Conservation (phyloP, 2,888 invertebrate species). For the Sinopyrophorus schimmeli region DNA sequence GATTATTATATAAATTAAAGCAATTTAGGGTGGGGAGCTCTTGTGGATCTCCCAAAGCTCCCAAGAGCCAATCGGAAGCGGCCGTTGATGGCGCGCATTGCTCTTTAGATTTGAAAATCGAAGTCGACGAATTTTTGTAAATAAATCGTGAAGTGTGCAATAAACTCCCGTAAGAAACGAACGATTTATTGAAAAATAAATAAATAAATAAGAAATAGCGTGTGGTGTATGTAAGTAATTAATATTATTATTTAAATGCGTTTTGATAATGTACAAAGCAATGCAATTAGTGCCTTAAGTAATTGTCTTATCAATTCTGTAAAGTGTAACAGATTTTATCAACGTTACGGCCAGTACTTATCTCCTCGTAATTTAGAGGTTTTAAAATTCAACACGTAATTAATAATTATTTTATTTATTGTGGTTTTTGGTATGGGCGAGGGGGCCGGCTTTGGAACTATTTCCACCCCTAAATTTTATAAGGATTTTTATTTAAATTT, state of each 20-base stretch:
- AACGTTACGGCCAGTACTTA: conserved; percentile 25
- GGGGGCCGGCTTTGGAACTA: too few species aligned
- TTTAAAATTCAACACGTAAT: conserved; percentile 18
- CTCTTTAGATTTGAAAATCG: too few species aligned
- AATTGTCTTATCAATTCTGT: conserved; percentile 23
- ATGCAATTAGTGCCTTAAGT: conserved; percentile 28
- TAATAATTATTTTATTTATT: conserved; percentile 1
- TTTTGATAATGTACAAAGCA: conserved; percentile 25
- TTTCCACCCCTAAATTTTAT: too few species aligned
- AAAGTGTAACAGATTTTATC: conserved; percentile 16
- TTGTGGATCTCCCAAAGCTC: too few species aligned
- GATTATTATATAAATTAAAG: too few species aligned
- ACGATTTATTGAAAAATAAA: too few species aligned
- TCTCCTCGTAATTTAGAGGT: conserved; percentile 16
- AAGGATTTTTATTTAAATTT: too few species aligned
- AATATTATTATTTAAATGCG: conserved; percentile 9
- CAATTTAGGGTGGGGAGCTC: too few species aligned
- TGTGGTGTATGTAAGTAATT: too few species aligned
- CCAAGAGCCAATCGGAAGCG: background rate
- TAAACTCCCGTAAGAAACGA: too few species aligned
- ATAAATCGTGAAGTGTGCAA: conserved; percentile 26
- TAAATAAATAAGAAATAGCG: too few species aligned
- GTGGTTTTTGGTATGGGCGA: too few species aligned
- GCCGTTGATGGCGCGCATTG: conserved; percentile 9
- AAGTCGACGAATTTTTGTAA: conserved; percentile 22